Evolutionary conservation across 2,113 vertebrate genomes (phyloP).

Genomic region (Lepus americanus): DNA sequence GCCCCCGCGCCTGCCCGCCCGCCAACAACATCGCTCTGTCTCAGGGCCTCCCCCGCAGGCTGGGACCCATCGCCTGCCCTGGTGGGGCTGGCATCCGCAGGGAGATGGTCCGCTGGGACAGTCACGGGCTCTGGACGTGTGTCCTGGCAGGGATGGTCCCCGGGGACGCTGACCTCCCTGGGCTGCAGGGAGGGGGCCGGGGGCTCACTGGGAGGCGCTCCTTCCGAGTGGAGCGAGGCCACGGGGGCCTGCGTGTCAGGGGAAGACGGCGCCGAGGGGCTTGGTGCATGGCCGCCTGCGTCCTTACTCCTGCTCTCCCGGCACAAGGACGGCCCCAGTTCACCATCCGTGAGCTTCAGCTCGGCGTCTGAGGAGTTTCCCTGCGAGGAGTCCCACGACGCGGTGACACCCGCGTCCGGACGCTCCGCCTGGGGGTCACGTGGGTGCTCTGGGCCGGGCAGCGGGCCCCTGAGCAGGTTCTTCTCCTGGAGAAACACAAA

Average conservation of each 20-base stretch:
- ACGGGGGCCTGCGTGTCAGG: conserved; percentile 86
- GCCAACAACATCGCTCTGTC: background rate
- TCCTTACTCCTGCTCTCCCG: conserved; percentile 82
- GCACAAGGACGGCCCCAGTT: conserved; percentile 80
- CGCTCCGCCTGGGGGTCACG: conserved; percentile 82
- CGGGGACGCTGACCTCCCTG: conserved; percentile 80
- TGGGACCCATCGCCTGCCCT: conserved; percentile 68
- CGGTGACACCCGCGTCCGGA: conserved; percentile 84
- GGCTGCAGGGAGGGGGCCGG: conserved; percentile 71
- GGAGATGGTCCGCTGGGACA: conserved; percentile 82
- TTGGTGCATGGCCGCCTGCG: conserved; percentile 81
- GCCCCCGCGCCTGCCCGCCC: conserved; percentile 17
- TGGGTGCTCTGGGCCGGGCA: conserved; percentile 78
- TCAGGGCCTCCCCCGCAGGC: conserved; percentile 62
- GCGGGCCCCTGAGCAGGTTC: conserved; percentile 89
- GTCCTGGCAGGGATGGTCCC: conserved; percentile 80
- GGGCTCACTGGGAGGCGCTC: conserved; percentile 74
- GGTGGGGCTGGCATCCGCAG: conserved; percentile 88
- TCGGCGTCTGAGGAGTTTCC: conserved; percentile 84
- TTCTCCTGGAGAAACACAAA: conserved; percentile 95
- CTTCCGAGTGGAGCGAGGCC: conserved; percentile 84
- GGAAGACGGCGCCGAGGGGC: conserved; percentile 75
- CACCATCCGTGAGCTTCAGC: conserved; percentile 71
- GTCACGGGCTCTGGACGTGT: conserved; percentile 68
- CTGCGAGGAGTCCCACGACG: conserved; percentile 86